Evolutionary conservation across 1,140 invertebrate species (phyloP).

Genomic region (Zaprionus africanus): DNA sequence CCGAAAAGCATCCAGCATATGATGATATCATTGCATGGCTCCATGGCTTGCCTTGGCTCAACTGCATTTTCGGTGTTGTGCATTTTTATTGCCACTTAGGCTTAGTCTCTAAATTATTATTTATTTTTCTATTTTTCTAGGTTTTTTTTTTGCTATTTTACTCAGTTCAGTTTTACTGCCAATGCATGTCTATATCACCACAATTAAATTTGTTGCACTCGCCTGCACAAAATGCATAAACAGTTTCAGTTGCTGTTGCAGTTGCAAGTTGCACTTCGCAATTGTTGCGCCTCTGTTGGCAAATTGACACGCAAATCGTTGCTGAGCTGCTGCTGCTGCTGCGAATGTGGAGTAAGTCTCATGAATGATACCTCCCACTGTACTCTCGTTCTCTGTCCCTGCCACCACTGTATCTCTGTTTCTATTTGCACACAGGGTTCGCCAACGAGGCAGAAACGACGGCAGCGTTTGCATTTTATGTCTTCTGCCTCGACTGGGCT

Average conservation of each 20-base stretch:
- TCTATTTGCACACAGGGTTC: conserved; percentile 59
- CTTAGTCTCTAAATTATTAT: conserved; percentile 48
- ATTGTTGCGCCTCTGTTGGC: conserved; percentile 56
- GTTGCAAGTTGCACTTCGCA: conserved; percentile 13
- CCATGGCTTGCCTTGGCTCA: conserved; percentile 40
- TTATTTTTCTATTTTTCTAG: conserved; percentile 36
- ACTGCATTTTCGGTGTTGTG: conserved; percentile 71
- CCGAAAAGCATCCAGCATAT: conserved; percentile 29
- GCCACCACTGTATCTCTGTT: neutral
- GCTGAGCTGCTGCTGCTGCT: conserved; percentile 21
- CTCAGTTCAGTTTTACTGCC: conserved; percentile 66
- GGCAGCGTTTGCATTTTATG: conserved; percentile 47
- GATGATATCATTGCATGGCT: conserved; percentile 70
- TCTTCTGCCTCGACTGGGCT: conserved; percentile 32
- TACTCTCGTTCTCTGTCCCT: neutral
- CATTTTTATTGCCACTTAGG: conserved; percentile 80
- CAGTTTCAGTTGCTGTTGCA: conserved; percentile 51
- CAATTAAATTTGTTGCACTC: conserved; percentile 82
- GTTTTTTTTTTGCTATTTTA: conserved; percentile 24
- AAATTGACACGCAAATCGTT: conserved; percentile 78
- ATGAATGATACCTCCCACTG: conserved; percentile 17
- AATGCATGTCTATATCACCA: conserved; percentile 76
- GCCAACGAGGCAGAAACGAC: conserved; percentile 69
- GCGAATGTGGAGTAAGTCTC: conserved; percentile 18
- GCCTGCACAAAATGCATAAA: conserved; percentile 81